Conservation (phyloP, 2,888 invertebrate species). For the Agrochola lychnidis region DNA sequence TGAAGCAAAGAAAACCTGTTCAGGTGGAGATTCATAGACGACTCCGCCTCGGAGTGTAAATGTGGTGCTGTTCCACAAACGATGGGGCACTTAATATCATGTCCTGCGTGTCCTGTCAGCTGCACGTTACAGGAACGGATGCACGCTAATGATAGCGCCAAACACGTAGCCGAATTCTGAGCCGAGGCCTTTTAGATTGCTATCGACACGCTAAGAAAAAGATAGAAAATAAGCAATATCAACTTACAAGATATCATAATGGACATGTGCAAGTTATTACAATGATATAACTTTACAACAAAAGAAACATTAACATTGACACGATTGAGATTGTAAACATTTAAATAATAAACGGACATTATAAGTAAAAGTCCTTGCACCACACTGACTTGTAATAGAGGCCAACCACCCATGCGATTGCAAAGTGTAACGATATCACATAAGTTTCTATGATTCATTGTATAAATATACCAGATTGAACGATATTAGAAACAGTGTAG, state of each 20-base stretch:
- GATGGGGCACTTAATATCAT: no score
- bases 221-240: conserved; percentile 10
- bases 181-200: no score
- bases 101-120: no score
- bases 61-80: no score
- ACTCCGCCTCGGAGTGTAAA: no score
- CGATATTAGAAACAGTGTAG: conserved; percentile 48
- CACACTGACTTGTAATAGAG: conserved; percentile 69
- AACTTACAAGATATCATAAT: conserved; percentile 9
- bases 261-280: conserved; percentile 27
- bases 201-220: no score
- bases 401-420: conserved; percentile 74
- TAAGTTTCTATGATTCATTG: conserved; percentile 70
- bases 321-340: conserved; percentile 59
- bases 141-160: no score
- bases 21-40: no score
- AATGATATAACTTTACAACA: conserved; percentile 46
- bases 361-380: conserved; percentile 76
- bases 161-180: no score
- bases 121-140: no score
- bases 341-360: conserved; percentile 67
- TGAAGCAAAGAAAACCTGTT: no score
- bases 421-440: conserved; percentile 70
- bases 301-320: conserved; percentile 71
- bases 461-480: conserved; percentile 53